Conservation (phyloP, 1,140 invertebrate species). For the Scylla paramamosain region DNA sequence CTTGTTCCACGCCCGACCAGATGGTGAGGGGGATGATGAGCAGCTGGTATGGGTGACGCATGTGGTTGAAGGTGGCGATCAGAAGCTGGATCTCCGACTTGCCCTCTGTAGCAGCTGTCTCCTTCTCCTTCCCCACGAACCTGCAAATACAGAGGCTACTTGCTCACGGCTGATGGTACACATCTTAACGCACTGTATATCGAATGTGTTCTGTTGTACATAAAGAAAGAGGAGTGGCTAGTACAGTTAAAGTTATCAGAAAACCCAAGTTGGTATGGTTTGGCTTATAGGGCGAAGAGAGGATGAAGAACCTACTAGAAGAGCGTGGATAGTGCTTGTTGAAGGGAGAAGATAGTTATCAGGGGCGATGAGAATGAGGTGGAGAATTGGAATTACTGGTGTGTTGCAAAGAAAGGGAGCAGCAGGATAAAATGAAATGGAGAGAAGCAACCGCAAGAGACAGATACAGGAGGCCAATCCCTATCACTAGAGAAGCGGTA, state of each 20-base stretch:
- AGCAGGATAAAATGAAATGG: neutral
- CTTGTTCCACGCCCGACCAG: slow-evolving; percentile 96
- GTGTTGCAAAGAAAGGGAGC: neutral
- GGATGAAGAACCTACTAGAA: too few relatives aligned
- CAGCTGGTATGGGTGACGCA: slow-evolving; percentile 92
- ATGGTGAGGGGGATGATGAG: slow-evolving; percentile 85
- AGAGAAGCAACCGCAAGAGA: neutral
- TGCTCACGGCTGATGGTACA: too few relatives aligned
- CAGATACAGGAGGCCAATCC: neutral
- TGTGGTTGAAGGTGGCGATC: slow-evolving; percentile 92
- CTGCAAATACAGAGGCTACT: neutral
- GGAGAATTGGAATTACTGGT: neutral
- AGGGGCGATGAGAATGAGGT: neutral
- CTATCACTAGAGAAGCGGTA: neutral
- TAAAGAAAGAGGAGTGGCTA: too few relatives aligned
- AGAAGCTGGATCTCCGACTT: slow-evolving; percentile 87
- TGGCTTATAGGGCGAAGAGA: too few relatives aligned
- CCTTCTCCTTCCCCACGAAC: neutral
- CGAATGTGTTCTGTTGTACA: too few relatives aligned
- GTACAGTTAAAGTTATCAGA: too few relatives aligned
- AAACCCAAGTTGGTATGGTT: too few relatives aligned
- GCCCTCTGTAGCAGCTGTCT: neutral
- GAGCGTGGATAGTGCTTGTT: too few relatives aligned
- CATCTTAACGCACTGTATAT: too few relatives aligned
- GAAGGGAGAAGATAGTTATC: too few relatives aligned